Evolutionary conservation across 2,888 invertebrate genomes (phyloP).

Genomic region (Pachydiplax longipennis): DNA sequence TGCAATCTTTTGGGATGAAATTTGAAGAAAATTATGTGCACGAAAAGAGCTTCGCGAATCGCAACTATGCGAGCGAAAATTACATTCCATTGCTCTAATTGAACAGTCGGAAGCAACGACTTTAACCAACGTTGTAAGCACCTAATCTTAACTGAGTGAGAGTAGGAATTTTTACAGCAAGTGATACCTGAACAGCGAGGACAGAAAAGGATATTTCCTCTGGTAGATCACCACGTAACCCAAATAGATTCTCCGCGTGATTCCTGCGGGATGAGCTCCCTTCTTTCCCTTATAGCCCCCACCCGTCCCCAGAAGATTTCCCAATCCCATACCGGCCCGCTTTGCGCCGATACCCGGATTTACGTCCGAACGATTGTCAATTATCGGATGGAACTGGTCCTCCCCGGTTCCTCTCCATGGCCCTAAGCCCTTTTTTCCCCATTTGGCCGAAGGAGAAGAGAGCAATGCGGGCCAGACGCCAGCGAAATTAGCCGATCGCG

Average conservation of each 20-base stretch:
- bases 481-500: background rate
- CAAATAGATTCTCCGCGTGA: background rate
- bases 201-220: background rate
- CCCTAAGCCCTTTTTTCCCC: background rate
- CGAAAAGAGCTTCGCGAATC: no score
- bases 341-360: background rate
- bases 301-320: background rate
- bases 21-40: no score
- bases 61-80: no score
- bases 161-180: no score
- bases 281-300: background rate
- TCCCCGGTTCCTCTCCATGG: background rate
- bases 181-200: no score
- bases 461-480: background rate
- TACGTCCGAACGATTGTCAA: background rate
- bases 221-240: background rate
- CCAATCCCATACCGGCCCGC: background rate
- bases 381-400: background rate
- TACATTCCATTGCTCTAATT: no score
- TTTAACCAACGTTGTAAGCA: no score
- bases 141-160: no score
- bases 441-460: background rate
- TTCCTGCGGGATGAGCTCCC: background rate
- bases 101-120: no score
- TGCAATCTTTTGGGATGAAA: no score